phyloP scores from a whole-genome alignment of 2,113 vertebrate genomes.

The Pongo pygmaeus region DNA sequence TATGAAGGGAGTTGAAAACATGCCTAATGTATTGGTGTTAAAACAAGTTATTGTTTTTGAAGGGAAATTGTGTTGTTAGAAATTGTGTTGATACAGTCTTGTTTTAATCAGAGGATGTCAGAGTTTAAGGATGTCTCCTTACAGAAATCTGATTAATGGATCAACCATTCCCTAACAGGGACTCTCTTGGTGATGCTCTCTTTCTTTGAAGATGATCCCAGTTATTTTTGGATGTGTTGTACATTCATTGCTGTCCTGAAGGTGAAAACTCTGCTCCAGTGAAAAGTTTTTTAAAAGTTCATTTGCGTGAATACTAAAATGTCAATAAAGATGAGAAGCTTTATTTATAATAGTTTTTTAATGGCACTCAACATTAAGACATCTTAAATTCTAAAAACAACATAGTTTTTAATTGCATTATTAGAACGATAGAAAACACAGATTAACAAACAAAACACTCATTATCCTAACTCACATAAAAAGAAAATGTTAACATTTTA shows the following conservation, averaged over 20 bases:
- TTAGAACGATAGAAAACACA: neutral
- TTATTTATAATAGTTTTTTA: neutral
- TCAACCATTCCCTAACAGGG: conserved; percentile 46
- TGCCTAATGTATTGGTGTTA: neutral
- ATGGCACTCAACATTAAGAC: neutral
- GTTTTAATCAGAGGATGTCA: conserved; percentile 25
- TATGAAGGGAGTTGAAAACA: neutral
- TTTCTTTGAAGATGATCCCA: conserved; percentile 54
- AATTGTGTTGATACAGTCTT: neutral
- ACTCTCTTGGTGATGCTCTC: conserved; percentile 41
- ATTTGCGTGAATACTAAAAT: neutral
- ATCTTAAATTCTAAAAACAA: conserved; percentile 1
- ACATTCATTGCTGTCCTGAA: conserved; percentile 37
- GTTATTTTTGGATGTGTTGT: conserved; percentile 53
- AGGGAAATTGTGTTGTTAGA: neutral
- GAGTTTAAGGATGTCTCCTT: conserved; percentile 53
- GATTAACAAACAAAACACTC: neutral
- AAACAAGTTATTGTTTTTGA: conserved; percentile 31
- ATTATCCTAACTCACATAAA: neutral
- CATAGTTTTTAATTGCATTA: neutral
- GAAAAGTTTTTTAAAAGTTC: neutral
- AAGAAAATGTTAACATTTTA: neutral
- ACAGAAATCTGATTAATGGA: conserved; percentile 40
- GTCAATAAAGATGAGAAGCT: neutral
- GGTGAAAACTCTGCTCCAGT: conserved; percentile 40